A percentile compares a stretch with the other conserved stretches of the same genome.
Conservation (phyloP, 2,797 vertebrate species). For the Channa striata region DNA sequence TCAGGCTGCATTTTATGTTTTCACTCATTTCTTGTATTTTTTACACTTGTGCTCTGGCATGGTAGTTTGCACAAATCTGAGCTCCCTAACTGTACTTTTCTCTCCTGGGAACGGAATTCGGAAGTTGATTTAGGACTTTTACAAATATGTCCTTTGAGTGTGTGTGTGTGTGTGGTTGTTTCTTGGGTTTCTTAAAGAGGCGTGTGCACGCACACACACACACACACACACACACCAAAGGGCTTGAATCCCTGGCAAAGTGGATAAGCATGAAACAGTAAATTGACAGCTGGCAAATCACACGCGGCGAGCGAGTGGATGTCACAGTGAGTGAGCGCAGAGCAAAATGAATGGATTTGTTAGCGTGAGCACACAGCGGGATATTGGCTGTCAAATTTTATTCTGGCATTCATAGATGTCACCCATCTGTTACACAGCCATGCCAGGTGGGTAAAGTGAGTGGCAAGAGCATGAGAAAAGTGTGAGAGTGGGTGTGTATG, state of each 20-base stretch:
- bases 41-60: neutral
- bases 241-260: neutral
- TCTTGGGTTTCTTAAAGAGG: neutral
- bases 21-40: neutral
- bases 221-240: neutral
- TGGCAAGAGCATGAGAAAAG: neutral
- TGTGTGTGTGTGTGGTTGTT: neutral
- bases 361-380: conserved; percentile 22
- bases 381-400: conserved; percentile 38
- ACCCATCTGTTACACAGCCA: conserved; percentile 50
- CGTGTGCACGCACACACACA: no score
- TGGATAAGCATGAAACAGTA: conserved; percentile 23
- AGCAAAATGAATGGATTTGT: conserved; percentile 44
- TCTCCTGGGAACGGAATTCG: neutral
- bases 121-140: neutral
- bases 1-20: neutral
- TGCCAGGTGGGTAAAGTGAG: conserved; percentile 39
- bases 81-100: neutral
- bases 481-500: conserved; percentile 4
- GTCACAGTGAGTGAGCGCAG: conserved; percentile 20
- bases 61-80: neutral
- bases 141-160: neutral
- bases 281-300: conserved; percentile 43
- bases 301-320: conserved; percentile 24
- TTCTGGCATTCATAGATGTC: conserved; percentile 38